Base-by-base conservation (phyloP, 2,888 invertebrate genomes). In the Mythimna pallens region DNA sequence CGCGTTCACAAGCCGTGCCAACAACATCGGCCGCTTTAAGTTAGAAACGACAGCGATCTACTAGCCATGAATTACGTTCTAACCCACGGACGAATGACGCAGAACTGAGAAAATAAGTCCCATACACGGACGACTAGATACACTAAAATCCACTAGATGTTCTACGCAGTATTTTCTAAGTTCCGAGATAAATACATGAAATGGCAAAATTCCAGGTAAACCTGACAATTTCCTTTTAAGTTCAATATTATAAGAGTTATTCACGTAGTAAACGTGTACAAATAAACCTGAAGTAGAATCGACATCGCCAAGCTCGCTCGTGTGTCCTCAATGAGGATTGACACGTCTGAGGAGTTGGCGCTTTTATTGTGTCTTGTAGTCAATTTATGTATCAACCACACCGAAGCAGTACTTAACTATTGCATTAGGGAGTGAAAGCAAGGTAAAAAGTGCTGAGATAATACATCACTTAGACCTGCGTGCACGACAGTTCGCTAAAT, bases 1-100 rank as follows among this genome's bases (percentile, higher is more conserved):
- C 68, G 81, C 80, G 79, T 81, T 85, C 65, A 71, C 74, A 67
- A 76, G 75, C 76, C 82, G 69, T 77, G 82, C 73, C 75, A 74
- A 78, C 72, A 73, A 70, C 65, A 63, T 52, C 62, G 62, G 47
- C 50, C 10, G 67, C 36, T 65, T 62, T 47, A 73, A 76, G 76
- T 73, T 63, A 76, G 66, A 64, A 73, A 64, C 67, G 63, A 34
- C 30, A 52, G 76, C 78, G 76, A 57, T 62, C 22, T 43, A 36
- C 14, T 5, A 40, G 61, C 25, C 22, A 43, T 50, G 9, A 10
- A 20, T 34, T 55, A 59, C 22, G 54, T 57, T 40, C 17, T 65
- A 30, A 12, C 17, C 17, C 43, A 22, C 34, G 7, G 25, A n/a
- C 22, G 34, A 57, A 67, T 43, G 20, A 43, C 25, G 52, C 4